phyloP scores from a whole-genome alignment of 2,113 vertebrate genomes.

The Ailuropoda melanoleuca region DNA sequence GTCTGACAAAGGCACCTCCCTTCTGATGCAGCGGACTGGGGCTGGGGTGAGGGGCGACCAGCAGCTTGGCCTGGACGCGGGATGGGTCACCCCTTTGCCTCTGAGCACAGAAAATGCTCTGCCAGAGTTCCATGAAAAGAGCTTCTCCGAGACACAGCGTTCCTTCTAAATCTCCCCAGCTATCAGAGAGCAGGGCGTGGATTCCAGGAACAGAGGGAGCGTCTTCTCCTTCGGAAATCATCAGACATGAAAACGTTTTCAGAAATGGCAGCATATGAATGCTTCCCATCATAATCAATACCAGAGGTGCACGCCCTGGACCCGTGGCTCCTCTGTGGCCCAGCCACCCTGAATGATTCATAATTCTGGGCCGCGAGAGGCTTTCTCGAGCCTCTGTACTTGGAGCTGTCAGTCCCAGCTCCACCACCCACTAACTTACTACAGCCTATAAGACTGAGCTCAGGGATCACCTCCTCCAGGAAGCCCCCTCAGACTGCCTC shows the following conservation, averaged over 20 bases:
- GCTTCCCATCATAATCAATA: accelerated
- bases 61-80: not conserved
- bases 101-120: too few relatives aligned
- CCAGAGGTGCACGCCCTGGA: not conserved
- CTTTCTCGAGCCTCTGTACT: not conserved
- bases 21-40: accelerated
- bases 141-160: accelerated
- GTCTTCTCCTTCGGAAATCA: not conserved
- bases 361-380: accelerated
- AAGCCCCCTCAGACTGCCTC: not conserved
- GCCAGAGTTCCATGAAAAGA: accelerated
- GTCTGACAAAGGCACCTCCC: not conserved
- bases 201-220: accelerated
- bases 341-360: not conserved
- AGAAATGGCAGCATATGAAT: not conserved
- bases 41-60: accelerated
- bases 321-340: not conserved
- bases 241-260: accelerated
- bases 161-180: not conserved
- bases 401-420: not conserved
- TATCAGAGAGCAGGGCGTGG: accelerated
- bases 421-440: too few relatives aligned
- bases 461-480: not conserved
- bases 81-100: not conserved
- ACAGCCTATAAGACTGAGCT: not conserved